A percentile compares a stretch with the other conserved stretches of the same genome.
Conservation (phyloP, 2,888 invertebrate genomes). For the Drosophila nr. perissopoda region DNA sequence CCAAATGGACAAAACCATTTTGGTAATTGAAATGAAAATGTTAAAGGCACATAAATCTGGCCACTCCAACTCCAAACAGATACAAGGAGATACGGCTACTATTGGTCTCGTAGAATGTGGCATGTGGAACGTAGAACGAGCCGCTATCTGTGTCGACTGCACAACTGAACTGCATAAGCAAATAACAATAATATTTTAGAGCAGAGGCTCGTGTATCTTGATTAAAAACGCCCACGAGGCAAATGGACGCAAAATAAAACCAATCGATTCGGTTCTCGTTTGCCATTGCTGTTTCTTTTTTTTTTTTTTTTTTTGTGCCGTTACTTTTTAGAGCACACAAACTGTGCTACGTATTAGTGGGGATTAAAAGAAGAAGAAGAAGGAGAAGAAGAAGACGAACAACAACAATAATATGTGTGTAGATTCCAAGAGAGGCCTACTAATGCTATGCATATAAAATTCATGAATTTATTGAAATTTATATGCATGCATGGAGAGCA, state of each 20-base stretch:
- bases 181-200: slow-evolving; percentile 66
- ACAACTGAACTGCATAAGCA: slow-evolving; percentile 50
- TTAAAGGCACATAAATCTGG: slow-evolving; percentile 47
- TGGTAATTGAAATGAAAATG: slow-evolving; percentile 62
- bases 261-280: slow-evolving; percentile 44
- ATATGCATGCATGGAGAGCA: slow-evolving; percentile 35
- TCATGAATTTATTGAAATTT: slow-evolving; percentile 80
- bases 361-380: slow-evolving; percentile 46
- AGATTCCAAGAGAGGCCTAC: slow-evolving; percentile 22
- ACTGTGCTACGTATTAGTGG: slow-evolving; percentile 63
- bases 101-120: neutral
- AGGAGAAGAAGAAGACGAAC: slow-evolving; percentile 20
- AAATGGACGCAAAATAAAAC: slow-evolving; percentile 17
- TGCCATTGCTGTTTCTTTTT: slow-evolving; percentile 1
- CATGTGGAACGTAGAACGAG: slow-evolving; percentile 4
- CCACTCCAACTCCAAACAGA: slow-evolving; percentile 15
- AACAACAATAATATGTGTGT: slow-evolving; percentile 23
- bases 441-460: slow-evolving; percentile 67
- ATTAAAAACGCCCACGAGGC: slow-evolving; percentile 65
- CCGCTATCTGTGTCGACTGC: slow-evolving; percentile 30
- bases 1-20: slow-evolving; percentile 48
- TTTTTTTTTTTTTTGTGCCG: slow-evolving; percentile 7
- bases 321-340: slow-evolving; percentile 53
- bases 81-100: slow-evolving; percentile 16
- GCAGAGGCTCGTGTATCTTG: slow-evolving; percentile 56